Percentiles rank a stretch among this genome's conserved stretches.
phyloP scores from a whole-genome alignment of 2,113 vertebrate species.

The Stegostoma tigrinum region DNA sequence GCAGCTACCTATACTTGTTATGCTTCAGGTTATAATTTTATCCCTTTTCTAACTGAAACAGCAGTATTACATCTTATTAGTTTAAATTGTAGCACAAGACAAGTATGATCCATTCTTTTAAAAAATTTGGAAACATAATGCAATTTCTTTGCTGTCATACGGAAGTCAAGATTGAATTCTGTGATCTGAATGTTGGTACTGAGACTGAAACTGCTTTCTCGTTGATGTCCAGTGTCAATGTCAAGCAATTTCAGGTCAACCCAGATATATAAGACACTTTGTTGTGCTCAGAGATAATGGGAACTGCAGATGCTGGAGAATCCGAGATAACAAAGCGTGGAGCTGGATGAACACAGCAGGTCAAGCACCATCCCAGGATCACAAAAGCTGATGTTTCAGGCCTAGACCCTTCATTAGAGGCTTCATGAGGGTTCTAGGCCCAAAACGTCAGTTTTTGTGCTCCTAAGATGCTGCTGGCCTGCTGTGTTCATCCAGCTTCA shows the following conservation, averaged over 20 bases:
- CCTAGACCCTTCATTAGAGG: too few species aligned
- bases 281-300: too few species aligned
- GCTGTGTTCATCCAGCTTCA: too few species aligned
- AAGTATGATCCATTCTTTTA: neutral
- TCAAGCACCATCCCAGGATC: too few species aligned
- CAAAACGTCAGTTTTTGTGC: too few species aligned
- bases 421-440: too few species aligned
- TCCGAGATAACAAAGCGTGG: too few species aligned
- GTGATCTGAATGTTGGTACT: neutral
- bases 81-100: neutral
- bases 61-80: neutral
- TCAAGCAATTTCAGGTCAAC: neutral
- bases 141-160: neutral
- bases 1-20: neutral
- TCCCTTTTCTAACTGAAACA: neutral
- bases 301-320: too few species aligned
- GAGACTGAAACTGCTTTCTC: neutral
- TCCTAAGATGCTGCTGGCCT: too few species aligned
- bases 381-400: too few species aligned
- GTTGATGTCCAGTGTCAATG: neutral
- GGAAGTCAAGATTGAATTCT: neutral
- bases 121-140: neutral
- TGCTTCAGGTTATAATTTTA: neutral
- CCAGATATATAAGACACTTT: neutral
- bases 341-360: too few species aligned